Conservation (phyloP, 2,888 invertebrate species). For the Azorinus chamasolen region DNA sequence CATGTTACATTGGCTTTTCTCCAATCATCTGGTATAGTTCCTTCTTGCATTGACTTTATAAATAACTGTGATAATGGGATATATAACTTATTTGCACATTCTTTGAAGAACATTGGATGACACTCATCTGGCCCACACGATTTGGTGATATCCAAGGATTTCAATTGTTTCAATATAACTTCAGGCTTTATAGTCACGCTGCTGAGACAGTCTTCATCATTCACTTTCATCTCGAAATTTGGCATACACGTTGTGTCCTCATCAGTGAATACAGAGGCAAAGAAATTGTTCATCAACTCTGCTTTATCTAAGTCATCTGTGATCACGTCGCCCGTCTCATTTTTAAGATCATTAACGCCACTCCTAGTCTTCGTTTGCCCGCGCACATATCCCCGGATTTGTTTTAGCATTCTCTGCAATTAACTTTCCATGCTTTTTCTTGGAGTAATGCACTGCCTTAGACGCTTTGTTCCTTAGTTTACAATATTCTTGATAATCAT, state of each 20-base stretch:
- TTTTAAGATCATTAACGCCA: neutral
- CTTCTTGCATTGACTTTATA: neutral
- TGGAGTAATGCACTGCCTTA: neutral
- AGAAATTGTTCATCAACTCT: neutral
- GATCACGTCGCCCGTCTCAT: neutral
- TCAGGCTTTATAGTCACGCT: neutral
- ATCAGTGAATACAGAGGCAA: neutral
- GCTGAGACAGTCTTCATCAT: neutral
- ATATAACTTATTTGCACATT: constrained; percentile 7
- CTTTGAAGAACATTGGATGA: neutral
- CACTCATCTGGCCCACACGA: constrained; percentile 3
- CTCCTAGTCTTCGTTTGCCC: neutral
- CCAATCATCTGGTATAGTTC: neutral
- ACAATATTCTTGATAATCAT: constrained; percentile 4
- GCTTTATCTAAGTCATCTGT: constrained; percentile 4
- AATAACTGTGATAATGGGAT: neutral
- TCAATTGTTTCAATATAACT: neutral
- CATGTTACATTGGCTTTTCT: neutral
- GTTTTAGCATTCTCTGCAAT: neutral
- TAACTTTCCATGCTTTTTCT: constrained; percentile 4
- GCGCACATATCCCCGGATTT: neutral
- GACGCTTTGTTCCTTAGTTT: constrained; percentile 4
- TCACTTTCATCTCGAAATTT: neutral
- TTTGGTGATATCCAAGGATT: neutral
- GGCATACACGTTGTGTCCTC: neutral